Evolutionary conservation across 2,797 vertebrate species (phyloP), one percentile per base, ranked within the genome.

Genomic region (Pagetopsis macropterus): DNA sequence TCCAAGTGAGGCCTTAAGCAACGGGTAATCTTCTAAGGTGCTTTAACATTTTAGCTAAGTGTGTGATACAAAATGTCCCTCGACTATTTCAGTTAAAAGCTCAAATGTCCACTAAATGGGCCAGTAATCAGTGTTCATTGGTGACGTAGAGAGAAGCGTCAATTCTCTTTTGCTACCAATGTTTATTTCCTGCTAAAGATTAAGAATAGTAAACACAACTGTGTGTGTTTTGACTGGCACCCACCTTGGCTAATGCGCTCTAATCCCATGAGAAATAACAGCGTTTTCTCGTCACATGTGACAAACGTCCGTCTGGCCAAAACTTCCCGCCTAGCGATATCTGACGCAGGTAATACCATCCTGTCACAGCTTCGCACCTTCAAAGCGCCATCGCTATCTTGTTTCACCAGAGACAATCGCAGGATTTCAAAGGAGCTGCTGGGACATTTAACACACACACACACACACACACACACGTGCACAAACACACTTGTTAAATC

Each of bases 381-480:
- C 88, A 93, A 90, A 92, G 91, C 72, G 1, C 66, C 55, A 50
- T 23, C 84, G 9, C 84, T 93, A 94, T 94, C 93, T 91, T 79
- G 83, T 91, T 83, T 76, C 76, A 17, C 66, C 88, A 92, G 91
- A 93, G 90, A 93, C 91, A 90, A 93, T 93, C 88, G 66, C 64
- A 54, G 86, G 87, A 89, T 88, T 94, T 88, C 60, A 85, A 75
- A 76, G 63, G 64, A 68, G 58, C 80, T 78, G 69, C 78, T 66
- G 58, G 75, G 78, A 91, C 82, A 81, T 85, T 70, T 84, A 62
- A 75, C 65, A 70, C 21, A 33, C 41, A 51, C 40, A n/a, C 23
- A 27, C 65, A 70, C n/a, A n/a, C n/a, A n/a, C n/a, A n/a, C 21
- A 33, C 41, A 51, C 40, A n/a, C 23, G 3, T 23, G 23, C 23